A percentile compares a stretch with the other conserved stretches of the same genome.
Conservation (phyloP, 2,888 invertebrate genomes). For the Chrysina gloriosa region DNA sequence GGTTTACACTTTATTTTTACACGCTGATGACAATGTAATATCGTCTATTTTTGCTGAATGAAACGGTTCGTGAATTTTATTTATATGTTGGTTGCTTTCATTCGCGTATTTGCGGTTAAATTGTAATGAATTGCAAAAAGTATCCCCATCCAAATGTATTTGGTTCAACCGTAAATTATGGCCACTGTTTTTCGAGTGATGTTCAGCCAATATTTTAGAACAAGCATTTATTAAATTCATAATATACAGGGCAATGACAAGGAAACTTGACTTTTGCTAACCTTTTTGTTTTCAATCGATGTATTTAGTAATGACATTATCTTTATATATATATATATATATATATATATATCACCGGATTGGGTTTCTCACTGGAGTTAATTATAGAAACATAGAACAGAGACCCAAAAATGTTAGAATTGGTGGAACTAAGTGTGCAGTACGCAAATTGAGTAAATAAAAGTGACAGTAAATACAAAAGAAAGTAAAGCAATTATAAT, state of each 20-base stretch:
- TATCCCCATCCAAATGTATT: conserved; percentile 14
- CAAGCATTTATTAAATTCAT: conserved; percentile 30
- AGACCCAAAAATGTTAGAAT: no score
- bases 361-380: no score
- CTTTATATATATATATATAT: background rate
- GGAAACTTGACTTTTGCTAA: background rate
- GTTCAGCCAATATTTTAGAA: conserved; percentile 30
- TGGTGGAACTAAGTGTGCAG: no score
- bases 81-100: conserved; percentile 31
- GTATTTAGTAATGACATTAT: background rate
- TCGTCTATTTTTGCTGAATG: conserved; percentile 41
- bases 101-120: conserved; percentile 33
- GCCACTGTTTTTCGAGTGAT: background rate
- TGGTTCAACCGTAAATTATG: conserved; percentile 20
- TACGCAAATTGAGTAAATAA: no score
- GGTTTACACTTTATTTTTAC: conserved; percentile 54
- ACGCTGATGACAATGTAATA: conserved; percentile 48
- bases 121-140: conserved; percentile 25
- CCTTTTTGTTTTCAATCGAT: background rate
- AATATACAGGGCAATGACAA: conserved; percentile 1
- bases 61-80: conserved; percentile 31
- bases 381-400: no score
- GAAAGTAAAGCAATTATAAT: no score
- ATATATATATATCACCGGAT: background rate
- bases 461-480: no score